Conservation (phyloP, 2,888 invertebrate genomes). For the Sinhomidia bicolor region DNA sequence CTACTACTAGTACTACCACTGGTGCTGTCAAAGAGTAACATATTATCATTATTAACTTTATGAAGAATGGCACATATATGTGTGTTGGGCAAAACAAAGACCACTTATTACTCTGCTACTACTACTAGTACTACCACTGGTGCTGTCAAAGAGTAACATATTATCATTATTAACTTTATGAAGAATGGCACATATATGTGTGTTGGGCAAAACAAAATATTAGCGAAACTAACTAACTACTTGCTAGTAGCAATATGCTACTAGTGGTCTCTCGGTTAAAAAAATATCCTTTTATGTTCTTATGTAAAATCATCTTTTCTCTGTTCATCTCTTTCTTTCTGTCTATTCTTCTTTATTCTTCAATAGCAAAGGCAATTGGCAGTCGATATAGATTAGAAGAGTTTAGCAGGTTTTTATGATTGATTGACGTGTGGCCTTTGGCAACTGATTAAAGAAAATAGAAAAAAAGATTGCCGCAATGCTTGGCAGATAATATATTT, state of each 20-base stretch:
- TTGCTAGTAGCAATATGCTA: neutral
- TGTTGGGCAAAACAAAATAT: neutral
- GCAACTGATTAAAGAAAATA: slow-evolving; percentile 42
- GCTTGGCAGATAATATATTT: neutral
- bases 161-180: neutral
- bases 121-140: neutral
- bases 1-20: neutral
- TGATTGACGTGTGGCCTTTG: slow-evolving; percentile 69
- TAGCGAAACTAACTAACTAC: slow-evolving; percentile 4
- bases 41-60: neutral
- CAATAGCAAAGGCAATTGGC: slow-evolving; percentile 6
- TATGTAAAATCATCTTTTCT: slow-evolving; percentile 20
- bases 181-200: too few relatives aligned
- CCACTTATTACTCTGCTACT: too few relatives aligned
- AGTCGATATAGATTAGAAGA: slow-evolving; percentile 33
- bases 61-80: too few relatives aligned
- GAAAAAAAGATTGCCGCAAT: slow-evolving; percentile 8
- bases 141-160: neutral
- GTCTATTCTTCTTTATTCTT: neutral
- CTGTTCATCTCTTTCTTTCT: neutral
- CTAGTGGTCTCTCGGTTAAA: neutral
- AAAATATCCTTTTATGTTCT: neutral
- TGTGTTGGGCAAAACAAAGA: neutral
- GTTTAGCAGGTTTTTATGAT: slow-evolving; percentile 55
- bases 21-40: neutral